Conservation (phyloP, 2,113 vertebrate genomes). For the Gymnarchus niloticus region DNA sequence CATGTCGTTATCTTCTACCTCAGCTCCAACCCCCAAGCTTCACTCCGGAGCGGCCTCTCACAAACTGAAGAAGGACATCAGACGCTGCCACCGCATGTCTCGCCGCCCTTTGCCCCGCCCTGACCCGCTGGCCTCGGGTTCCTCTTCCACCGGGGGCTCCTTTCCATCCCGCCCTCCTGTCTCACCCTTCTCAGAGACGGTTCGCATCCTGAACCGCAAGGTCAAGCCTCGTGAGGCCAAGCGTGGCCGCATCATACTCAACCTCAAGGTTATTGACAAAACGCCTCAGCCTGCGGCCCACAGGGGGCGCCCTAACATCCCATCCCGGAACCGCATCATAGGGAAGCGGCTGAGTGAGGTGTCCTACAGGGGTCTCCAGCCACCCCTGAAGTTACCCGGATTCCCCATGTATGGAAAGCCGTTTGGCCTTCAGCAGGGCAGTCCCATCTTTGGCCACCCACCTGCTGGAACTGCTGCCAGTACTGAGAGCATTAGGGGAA, state of each 20-base stretch:
- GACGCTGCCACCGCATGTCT: slow-evolving; percentile 93
- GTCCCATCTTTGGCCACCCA: slow-evolving; percentile 50
- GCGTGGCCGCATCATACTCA: slow-evolving; percentile 90
- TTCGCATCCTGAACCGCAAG: slow-evolving; percentile 93
- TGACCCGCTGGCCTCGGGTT: slow-evolving; percentile 61
- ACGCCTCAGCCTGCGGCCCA: slow-evolving; percentile 26
- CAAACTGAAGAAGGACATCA: slow-evolving; percentile 96
- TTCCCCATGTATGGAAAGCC: slow-evolving; percentile 70
- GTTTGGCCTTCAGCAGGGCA: slow-evolving; percentile 63
- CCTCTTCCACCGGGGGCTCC: slow-evolving; percentile 31
- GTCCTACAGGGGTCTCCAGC: slow-evolving; percentile 80
- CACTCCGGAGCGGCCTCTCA: slow-evolving; percentile 85
- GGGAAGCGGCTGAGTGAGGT: slow-evolving; percentile 83
- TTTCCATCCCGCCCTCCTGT: slow-evolving; percentile 69
- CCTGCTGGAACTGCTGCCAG: slow-evolving; percentile 51
- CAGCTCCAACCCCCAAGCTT: slow-evolving; percentile 75
- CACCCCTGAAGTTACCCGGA: slow-evolving; percentile 66
- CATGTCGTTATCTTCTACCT: slow-evolving; percentile 45
- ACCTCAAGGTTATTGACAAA: slow-evolving; percentile 95
- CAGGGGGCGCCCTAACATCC: slow-evolving; percentile 79
- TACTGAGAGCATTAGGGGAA: slow-evolving; percentile 6
- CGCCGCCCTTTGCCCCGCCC: slow-evolving; percentile 82
- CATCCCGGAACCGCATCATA: slow-evolving; percentile 90
- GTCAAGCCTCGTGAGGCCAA: slow-evolving; percentile 93
- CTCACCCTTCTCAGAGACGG: slow-evolving; percentile 91